phyloP scores from a whole-genome alignment of 2,797 vertebrate genomes.

The Tangara arthus region DNA sequence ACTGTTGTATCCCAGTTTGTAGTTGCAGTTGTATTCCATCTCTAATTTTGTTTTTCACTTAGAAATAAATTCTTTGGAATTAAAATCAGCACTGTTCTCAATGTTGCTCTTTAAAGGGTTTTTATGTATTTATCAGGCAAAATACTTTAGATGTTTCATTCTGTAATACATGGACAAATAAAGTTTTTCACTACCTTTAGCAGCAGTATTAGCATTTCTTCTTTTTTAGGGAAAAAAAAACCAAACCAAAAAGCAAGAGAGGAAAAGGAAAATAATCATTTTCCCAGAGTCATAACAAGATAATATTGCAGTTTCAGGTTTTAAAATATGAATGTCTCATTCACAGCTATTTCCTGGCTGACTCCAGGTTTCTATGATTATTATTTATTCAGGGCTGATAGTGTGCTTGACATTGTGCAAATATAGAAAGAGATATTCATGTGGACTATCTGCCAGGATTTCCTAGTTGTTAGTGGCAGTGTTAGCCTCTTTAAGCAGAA shows the following conservation, averaged over 20 bases:
- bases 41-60: background rate
- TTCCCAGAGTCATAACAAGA: background rate
- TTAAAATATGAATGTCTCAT: conserved; percentile 37
- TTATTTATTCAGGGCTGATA: conserved; percentile 60
- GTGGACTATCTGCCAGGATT: conserved; percentile 63
- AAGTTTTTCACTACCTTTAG: background rate
- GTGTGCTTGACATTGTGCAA: conserved; percentile 52
- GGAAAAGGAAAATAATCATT: conserved; percentile 3
- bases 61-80: background rate
- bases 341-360: conserved; percentile 43
- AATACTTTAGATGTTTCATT: background rate
- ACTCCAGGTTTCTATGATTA: conserved; percentile 50
- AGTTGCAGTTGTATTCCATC: background rate
- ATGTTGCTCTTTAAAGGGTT: background rate
- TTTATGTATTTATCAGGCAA: background rate
- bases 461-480: conserved; percentile 38
- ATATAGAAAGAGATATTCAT: conserved; percentile 41
- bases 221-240: background rate
- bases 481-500: conserved; percentile 57
- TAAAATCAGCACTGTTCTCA: background rate
- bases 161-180: background rate
- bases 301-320: conserved; percentile 29
- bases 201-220: background rate
- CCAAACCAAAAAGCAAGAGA: background rate
- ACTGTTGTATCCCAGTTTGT: background rate